Evolutionary conservation across 2,888 invertebrate genomes (phyloP).

Genomic region (Drosophila monieri): DNA sequence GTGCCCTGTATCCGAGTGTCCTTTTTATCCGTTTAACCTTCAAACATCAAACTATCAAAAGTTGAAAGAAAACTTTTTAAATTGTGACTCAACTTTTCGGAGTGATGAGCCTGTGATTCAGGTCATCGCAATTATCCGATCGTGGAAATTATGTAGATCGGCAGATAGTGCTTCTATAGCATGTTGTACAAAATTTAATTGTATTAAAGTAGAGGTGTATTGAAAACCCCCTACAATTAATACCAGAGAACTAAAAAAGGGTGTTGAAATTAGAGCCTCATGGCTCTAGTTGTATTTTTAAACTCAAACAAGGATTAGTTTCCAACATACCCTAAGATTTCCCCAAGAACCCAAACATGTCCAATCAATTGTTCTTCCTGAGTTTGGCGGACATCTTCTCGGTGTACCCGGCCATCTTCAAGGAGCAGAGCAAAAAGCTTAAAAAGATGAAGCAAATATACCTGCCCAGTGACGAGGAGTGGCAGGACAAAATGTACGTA

Average conservation of each 20-base stretch:
- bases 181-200: conserved; percentile 1
- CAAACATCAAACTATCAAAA: not conserved
- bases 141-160: conserved; percentile 9
- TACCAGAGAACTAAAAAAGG: not conserved
- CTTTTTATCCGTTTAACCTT: not conserved
- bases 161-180: not conserved
- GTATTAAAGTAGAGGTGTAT: not conserved
- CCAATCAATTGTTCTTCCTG: conserved; percentile 82
- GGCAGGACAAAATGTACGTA: conserved; percentile 85
- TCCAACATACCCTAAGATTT: not conserved
- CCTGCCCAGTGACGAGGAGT: conserved; percentile 86
- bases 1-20: not conserved
- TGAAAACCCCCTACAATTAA: not conserved
- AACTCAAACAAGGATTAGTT: not conserved
- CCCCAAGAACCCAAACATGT: conserved; percentile 55
- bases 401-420: conserved; percentile 88
- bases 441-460: conserved; percentile 82
- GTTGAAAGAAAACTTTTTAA: not conserved
- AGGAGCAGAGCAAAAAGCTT: conserved; percentile 85
- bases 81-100: not conserved
- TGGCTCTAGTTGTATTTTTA: not conserved
- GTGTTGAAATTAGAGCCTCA: not conserved
- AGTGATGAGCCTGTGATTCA: not conserved
- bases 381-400: conserved; percentile 86
- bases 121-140: conserved; percentile 8